Base-by-base conservation (phyloP, 1,140 invertebrate species). In the Branchinecta lindahli region DNA sequence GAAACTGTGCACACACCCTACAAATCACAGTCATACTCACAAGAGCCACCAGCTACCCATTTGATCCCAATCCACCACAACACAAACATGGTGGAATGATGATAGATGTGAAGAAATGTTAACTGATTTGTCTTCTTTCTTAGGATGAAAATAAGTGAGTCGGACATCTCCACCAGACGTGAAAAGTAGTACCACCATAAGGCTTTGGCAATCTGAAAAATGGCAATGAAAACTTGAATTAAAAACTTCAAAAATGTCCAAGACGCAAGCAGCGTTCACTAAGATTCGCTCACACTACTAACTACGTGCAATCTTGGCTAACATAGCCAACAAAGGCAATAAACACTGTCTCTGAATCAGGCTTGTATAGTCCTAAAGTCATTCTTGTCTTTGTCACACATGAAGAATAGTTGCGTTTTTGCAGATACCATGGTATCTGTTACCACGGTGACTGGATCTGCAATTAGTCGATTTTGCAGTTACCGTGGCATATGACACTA, bases 181-280 rank as follows among this genome's bases (percentile, higher is more conserved):
- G 94, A 95, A 76, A 95, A 87, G 78, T 94, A 96, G 77, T 96
- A 98, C 91, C 92, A 96, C 93, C 93, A 98, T 18, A 97, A 85
- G 0, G 92, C 92, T 75, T 88, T 84, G 0, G 93, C 90, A 79
- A 96, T 92, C 92, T 96, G 79, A 44, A 81, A 77, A 71, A 72
- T 18, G 45, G 46, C 74, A 66, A 72, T 74, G 66, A 70, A 66
- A 71, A 68, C 66, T 61, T 45, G 68, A 52, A 71, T 69, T 66
- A 68, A 70, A n/a, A 66, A 52, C 68, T 18, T 33, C 10, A 68
- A 8, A 71, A 10, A 74, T 71, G 46, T 61, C 69, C 44, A 69
- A 73, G 66, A 46, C 44, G n/a, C 72, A 70, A 33, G 18, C n/a
- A n/a, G 44, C 46, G 45, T 52, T 33, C 44, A 12, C 44, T 0